Base-by-base conservation (phyloP, 2,888 invertebrate species). In the Amblyteles armatorius region DNA sequence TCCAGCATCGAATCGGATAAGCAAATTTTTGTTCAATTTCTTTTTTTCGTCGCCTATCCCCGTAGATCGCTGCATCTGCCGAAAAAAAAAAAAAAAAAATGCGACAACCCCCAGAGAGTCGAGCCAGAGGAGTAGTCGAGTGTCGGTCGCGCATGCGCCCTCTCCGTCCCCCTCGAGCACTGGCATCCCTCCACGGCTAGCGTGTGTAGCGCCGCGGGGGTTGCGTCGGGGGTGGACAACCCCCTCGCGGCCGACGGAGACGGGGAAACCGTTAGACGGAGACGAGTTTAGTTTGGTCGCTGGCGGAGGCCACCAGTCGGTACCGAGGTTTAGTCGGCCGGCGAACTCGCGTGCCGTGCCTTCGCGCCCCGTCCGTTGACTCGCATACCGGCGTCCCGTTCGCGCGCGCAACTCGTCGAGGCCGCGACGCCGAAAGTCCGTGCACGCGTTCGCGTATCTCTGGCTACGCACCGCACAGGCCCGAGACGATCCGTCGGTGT, bases 331-430 rank as follows among this genome's bases (percentile, higher is more conserved):
- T 93, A 94, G 94, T 94, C 92, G 93, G 93, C 93, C 93, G 93
- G 94, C 94, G 92, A 93, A 93, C 93, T 93, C 93, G 94, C 93
- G 93, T 92, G 93, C 92, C 93, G 94, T 90, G 93, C 88, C 90
- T 89, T 88, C 90, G 88, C 89, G 84, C 87, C 68, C 85, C 84
- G 88, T 55, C 77, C 74, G 76, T 71, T 68, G 82, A 44, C 63
- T 57, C 80, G 63, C 26, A 71, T 63, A 55, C 73, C 67, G 73
- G 86, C 52, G 44, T 74, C 71, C 55, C 60, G 74, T 74, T 72
- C 77, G 74, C 79, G 71, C 68, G 55, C 71, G 73, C 78, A 26
- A 22, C 55, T 33, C 63, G 26, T 52, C 16, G 19, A n/a, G 11
- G 50, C 52, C 63, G 60, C 33, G 29, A 33, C 22, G n/a, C n/a